Evolutionary conservation across 2,113 vertebrate species (phyloP), one percentile per base, ranked within the genome.

Genomic region (Rhinolophus sinicus): DNA sequence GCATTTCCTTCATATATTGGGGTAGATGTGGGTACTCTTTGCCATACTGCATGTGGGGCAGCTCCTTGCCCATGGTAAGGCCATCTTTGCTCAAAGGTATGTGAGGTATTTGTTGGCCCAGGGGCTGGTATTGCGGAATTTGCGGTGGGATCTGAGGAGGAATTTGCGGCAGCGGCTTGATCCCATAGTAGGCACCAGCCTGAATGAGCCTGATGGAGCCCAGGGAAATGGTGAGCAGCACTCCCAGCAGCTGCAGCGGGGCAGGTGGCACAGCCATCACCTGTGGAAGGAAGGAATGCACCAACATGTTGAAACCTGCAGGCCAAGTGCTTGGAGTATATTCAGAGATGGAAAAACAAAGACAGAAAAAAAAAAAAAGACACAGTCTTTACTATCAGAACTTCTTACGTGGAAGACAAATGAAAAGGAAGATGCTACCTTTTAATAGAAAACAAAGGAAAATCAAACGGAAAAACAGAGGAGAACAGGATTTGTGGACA

Each of bases 1-100:
- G 99, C 12, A 99, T 96, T 87, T 99, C 99, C 98, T 99, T 99
- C 98, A 99, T 99, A 98, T 99, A 99, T 22, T 99, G 99, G 87
- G 99, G 99, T 87, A 99, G 95, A 5, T 99, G 98, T 73, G 99
- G 98, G 95, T 99, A 99, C 91, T 99, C 99, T 80, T 99, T 99
- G 87, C 99, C 99, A 0, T 99, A 99, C 22, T 99, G 99, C 98
- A 99, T 98, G 65, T 99, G 99, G 56, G 99, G 99, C 84, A 99
- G 64, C 92, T 99, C 99, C 98, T 99, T 99, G 98, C 99, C 99
- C 98, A 99, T 98, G 0, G 98, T 98, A 88, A 98, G 98, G 21
- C 99, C 98, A 93, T 99, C 99, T 84, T 99, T 99, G 93, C 99
- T 99, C 97, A 99, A 97, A 0, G 99, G 99, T 95, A 99, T 99